A percentile compares a stretch with the other conserved stretches of the same genome.
Evolutionary conservation across 2,797 vertebrate genomes (phyloP).

Genomic region (Microcaecilia unicolor): DNA sequence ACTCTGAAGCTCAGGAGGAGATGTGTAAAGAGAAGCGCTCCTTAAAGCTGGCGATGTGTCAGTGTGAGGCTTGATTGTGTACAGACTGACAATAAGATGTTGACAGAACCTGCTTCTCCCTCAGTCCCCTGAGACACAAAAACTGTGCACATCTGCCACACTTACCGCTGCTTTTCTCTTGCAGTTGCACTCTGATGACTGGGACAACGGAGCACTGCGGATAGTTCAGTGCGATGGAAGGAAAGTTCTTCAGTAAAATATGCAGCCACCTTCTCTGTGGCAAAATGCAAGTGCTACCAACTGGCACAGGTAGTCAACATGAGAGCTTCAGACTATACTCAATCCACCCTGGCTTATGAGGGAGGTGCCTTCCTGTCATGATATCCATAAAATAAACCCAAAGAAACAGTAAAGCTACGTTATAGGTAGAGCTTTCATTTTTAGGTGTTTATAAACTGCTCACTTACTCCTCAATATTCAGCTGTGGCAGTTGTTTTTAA

Average conservation of each 20-base stretch:
- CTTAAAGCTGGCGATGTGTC: conserved; percentile 14
- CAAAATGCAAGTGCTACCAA: no score
- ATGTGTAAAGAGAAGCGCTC: conserved; percentile 10
- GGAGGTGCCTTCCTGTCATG: no score
- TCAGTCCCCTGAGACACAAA: conserved; percentile 1
- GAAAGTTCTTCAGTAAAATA: neutral
- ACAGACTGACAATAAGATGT: conserved; percentile 14
- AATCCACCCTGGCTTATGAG: no score
- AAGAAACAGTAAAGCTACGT: no score
- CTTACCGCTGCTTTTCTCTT: conserved; percentile 8
- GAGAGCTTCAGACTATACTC: no score
- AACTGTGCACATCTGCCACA: conserved; percentile 11
- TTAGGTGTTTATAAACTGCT: no score
- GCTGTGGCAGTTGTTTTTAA: no score
- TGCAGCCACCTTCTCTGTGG: no score
- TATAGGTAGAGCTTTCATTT: no score
- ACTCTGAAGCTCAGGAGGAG: conserved; percentile 6
- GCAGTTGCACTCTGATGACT: conserved; percentile 9
- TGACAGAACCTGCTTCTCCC: conserved; percentile 3
- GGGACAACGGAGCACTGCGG: conserved; percentile 13
- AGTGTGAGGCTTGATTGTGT: conserved; percentile 21
- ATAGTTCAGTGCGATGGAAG: conserved; percentile 11
- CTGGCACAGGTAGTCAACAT: no score
- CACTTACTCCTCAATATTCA: no score
- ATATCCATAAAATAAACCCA: no score